phyloP scores from a whole-genome alignment of 2,113 vertebrate genomes.

The Vicugna pacos region DNA sequence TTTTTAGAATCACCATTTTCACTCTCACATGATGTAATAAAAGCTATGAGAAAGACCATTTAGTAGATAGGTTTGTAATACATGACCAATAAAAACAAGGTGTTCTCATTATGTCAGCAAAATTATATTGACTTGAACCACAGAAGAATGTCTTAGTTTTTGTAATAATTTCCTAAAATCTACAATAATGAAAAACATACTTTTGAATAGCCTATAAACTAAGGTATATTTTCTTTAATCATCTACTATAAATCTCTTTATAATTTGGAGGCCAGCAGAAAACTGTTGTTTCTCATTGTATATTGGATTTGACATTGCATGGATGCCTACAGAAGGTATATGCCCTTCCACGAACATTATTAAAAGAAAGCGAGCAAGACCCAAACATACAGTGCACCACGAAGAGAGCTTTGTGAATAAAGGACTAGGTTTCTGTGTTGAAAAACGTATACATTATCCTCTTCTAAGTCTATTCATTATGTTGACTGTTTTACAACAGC shows the following conservation, averaged over 20 bases:
- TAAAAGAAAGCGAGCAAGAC: background rate
- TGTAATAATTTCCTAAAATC: background rate
- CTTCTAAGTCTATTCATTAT: slow-evolving; percentile 1
- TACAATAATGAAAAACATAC: background rate
- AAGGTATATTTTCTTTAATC: background rate
- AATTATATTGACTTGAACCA: background rate
- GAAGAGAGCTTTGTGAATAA: background rate
- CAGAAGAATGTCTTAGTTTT: background rate
- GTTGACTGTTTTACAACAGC: slow-evolving; percentile 20
- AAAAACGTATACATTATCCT: background rate
- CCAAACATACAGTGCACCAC: accelerated
- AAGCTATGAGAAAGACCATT: background rate
- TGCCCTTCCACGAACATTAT: background rate
- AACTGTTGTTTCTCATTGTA: background rate
- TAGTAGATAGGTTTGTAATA: background rate
- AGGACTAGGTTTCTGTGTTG: background rate
- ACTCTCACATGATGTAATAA: background rate
- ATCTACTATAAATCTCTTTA: background rate
- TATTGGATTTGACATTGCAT: background rate
- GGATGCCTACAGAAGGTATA: background rate
- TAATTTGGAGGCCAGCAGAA: background rate
- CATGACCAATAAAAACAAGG: background rate
- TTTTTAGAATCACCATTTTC: background rate
- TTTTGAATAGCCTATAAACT: background rate
- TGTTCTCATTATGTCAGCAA: background rate